A percentile compares a stretch with the other conserved stretches of the same genome.
Conservation (phyloP, 1,140 invertebrate species). For the Micrasema longulum region DNA sequence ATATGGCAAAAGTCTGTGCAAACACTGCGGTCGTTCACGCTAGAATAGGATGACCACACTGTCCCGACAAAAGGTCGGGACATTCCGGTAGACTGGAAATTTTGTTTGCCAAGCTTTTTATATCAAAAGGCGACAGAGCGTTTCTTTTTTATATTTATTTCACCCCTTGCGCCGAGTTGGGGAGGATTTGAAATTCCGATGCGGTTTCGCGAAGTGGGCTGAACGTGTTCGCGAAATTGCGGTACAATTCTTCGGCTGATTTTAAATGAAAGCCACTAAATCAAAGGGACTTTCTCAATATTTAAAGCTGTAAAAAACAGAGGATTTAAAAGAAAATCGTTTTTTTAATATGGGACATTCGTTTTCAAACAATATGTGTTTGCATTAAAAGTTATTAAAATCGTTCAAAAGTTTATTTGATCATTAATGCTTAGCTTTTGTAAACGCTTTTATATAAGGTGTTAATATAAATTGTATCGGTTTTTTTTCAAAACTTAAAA, state of each 20-base stretch:
- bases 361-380: too few species aligned
- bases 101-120: conserved; percentile 42
- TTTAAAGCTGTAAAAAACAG: too few species aligned
- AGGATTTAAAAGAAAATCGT: too few species aligned
- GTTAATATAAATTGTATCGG: too few species aligned
- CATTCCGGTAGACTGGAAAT: conserved; percentile 35
- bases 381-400: too few species aligned
- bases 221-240: conserved; percentile 30
- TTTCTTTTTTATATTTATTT: conserved; percentile 31
- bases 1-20: conserved; percentile 33
- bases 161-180: neutral
- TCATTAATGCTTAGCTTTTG: too few species aligned
- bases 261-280: conserved; percentile 20
- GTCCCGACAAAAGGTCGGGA: conserved; percentile 15
- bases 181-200: conserved; percentile 38
- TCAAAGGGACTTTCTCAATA: neutral
- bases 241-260: conserved; percentile 14
- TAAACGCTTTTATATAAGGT: too few species aligned
- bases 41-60: conserved; percentile 25
- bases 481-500: too few species aligned
- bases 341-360: too few species aligned
- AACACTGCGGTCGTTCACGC: conserved; percentile 38
- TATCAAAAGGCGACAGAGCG: conserved; percentile 25
- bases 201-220: conserved; percentile 10
- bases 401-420: too few species aligned